phyloP scores from a whole-genome alignment of 1,140 invertebrate species.

The Papilio helenus region DNA sequence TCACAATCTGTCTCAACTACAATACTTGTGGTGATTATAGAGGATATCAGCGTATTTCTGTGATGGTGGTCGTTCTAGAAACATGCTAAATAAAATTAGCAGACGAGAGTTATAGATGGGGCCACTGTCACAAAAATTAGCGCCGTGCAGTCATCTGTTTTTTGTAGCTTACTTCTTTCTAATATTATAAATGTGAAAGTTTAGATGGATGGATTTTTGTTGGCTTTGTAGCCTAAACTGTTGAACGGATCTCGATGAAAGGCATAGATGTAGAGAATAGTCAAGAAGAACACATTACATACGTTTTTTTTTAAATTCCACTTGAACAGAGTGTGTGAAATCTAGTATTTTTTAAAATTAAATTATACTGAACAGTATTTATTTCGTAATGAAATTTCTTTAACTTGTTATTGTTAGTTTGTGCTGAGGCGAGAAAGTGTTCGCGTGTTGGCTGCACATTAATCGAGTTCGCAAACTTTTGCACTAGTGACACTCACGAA shows the following conservation, averaged over 20 bases:
- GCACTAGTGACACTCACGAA: background rate
- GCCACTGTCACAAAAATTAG: background rate
- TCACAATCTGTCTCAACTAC: background rate
- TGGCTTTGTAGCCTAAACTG: too few species aligned
- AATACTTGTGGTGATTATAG: too few species aligned
- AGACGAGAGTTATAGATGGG: background rate
- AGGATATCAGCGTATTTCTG: too few species aligned
- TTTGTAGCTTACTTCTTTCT: too few species aligned
- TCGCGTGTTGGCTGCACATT: conserved; percentile 2
- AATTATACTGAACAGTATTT: background rate
- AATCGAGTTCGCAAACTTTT: background rate
- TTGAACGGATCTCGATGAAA: too few species aligned
- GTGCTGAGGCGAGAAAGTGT: background rate
- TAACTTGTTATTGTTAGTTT: background rate
- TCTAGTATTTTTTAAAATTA: too few species aligned
- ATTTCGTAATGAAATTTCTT: conserved; percentile 14
- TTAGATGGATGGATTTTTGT: too few species aligned
- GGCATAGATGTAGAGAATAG: too few species aligned
- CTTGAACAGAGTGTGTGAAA: too few species aligned
- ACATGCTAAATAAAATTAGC: background rate
- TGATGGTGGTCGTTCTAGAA: background rate
- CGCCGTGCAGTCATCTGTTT: background rate
- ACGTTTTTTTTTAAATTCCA: too few species aligned
- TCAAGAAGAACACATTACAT: too few species aligned
- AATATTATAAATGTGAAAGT: too few species aligned